Base-by-base conservation (phyloP, 2,797 vertebrate species). In the Fistularia tabacaria region DNA sequence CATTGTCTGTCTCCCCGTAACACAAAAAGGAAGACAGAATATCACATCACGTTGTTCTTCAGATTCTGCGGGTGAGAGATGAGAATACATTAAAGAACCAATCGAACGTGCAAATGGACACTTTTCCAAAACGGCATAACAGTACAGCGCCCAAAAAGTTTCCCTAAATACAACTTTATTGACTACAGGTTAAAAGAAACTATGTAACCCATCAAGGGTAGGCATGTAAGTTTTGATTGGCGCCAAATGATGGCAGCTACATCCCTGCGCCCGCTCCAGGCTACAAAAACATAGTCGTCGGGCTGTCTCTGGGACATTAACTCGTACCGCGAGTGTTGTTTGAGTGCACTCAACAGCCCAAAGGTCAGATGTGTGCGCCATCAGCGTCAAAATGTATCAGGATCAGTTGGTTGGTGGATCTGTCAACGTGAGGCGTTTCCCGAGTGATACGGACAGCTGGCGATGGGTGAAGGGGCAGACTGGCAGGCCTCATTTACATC, bases 151-250 rank as follows among this genome's bases (percentile, higher is more conserved):
- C 25, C 25, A 25, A 25, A 25, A 25, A 25, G 2, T 25, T 25
- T 25, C 25, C 25, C 25, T 25, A 2, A 25, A 25, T 25, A 25
- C 25, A 25, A 5, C 25, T 25, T 25, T 25, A 25, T 25, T 25
- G 25, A 25, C 5, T 25, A 5, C 2, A 3, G 25, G 5, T 25
- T 25, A 25, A 25, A 25, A 54, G 78, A 81, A 88, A n/a, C n/a
- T n/a, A n/a, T n/a, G n/a, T n/a, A n/a, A n/a, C n/a, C n/a, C n/a
- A n/a, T n/a, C n/a, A n/a, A n/a, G n/a, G n/a, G n/a, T n/a, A n/a
- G n/a, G n/a, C n/a, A n/a, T n/a, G n/a, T n/a, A n/a, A 88, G 83
- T 76, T 83, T 85, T 91, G 89, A 93, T 93, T 91, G 91, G 85
- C 85, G 83, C 72, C 88, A 8, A 71, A 90, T 88, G 89, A 70